Evolutionary conservation across 2,113 vertebrate genomes (phyloP).

Genomic region (Macrotis lagotis): DNA sequence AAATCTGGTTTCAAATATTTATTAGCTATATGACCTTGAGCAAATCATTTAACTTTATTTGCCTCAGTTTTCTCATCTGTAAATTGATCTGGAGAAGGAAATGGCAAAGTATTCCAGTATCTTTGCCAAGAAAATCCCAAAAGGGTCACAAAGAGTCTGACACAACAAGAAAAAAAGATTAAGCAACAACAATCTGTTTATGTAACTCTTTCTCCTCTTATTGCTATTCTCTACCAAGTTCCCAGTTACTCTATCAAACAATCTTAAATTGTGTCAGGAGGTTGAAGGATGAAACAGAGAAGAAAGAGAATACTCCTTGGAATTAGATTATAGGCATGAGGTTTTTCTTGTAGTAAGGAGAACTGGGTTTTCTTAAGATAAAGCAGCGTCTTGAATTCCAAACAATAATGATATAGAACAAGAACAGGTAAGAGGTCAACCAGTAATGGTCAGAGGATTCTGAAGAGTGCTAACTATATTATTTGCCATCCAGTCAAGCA

Average conservation of each 20-base stretch:
- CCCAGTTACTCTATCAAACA: background rate
- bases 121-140: background rate
- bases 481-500: background rate
- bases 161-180: background rate
- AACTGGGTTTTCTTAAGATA: background rate
- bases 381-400: background rate
- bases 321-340: background rate
- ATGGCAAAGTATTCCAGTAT: background rate
- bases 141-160: background rate
- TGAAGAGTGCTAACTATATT: background rate
- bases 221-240: background rate
- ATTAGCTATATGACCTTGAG: background rate
- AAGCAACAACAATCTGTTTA: background rate
- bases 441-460: background rate
- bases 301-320: background rate
- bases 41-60: background rate
- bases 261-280: background rate
- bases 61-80: background rate
- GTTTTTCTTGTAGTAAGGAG: background rate
- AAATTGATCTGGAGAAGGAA: background rate
- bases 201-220: background rate
- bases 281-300: background rate
- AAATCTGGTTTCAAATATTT: background rate
- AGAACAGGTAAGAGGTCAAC: background rate
- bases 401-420: background rate